These are phyloP conservation scores for Acleris holmiana DNA, from an alignment of 2,888 invertebrate genomes.

Conservation along the genomic window DNA sequence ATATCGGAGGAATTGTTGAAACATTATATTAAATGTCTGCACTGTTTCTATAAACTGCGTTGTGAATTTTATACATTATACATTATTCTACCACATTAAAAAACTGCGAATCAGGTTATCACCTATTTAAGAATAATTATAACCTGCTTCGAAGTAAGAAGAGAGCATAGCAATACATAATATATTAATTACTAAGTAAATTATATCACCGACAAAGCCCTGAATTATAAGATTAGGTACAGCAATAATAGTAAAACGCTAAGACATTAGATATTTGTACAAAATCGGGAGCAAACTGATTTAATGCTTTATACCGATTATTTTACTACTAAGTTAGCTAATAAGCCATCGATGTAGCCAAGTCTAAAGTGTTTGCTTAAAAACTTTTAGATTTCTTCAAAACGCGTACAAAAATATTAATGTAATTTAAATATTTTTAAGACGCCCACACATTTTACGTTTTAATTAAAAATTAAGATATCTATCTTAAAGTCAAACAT, in stretches of 20 bases:
- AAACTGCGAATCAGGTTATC: constrained; percentile 1
- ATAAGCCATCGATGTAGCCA: constrained; percentile 38
- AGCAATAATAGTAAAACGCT: constrained; percentile 8
- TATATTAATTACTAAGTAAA: constrained; percentile 6
- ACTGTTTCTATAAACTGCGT: constrained; percentile 34
- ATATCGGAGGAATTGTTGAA: constrained; percentile 2
- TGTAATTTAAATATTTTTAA: constrained; percentile 23
- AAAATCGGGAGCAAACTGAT: constrained; percentile 57
- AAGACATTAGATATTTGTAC: constrained; percentile 48
- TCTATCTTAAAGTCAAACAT: neutral
- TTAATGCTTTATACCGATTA: constrained; percentile 43
- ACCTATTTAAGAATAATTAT: neutral
- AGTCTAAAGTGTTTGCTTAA: constrained; percentile 36
- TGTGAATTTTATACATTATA: constrained; percentile 40
- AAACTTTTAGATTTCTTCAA: constrained; percentile 18
- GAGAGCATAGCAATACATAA: constrained; percentile 11
- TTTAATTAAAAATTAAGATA: constrained; percentile 38
- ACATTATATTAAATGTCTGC: constrained; percentile 2
- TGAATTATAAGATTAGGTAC: neutral
- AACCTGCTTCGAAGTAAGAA: neutral
- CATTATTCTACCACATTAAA: constrained; percentile 35
- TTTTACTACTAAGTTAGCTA: constrained; percentile 32
- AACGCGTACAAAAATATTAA: constrained; percentile 13
- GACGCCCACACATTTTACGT: constrained; percentile 33
- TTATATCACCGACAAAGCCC: constrained; percentile 8